These are phyloP conservation scores for Potamilus streckersoni DNA, from an alignment of 1,140 invertebrate species.

Conservation along the genomic window DNA sequence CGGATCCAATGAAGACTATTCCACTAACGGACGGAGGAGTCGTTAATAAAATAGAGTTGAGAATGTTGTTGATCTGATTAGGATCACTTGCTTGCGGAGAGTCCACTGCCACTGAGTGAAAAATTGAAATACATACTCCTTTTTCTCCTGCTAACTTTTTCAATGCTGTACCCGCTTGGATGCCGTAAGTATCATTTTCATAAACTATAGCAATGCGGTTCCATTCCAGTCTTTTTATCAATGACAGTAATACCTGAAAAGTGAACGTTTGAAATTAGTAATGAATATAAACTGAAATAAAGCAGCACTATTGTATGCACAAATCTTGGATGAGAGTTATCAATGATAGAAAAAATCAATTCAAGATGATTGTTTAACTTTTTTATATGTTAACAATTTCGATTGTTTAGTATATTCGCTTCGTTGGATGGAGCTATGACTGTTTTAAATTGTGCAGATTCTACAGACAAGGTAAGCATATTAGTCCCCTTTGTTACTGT, in stretches of 20 bases:
- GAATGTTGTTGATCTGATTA: neutral
- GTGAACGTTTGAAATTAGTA: too few relatives aligned
- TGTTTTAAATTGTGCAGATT: too few relatives aligned
- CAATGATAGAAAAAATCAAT: too few relatives aligned
- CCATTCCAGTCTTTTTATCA: conserved; percentile 29
- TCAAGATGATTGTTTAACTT: too few relatives aligned
- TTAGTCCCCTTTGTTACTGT: too few relatives aligned
- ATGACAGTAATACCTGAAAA: conserved; percentile 28
- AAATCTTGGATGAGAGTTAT: too few relatives aligned
- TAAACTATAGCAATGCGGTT: conserved; percentile 33
- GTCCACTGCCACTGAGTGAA: conserved; percentile 1
- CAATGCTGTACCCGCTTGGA: neutral
- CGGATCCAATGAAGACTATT: conserved; percentile 15
- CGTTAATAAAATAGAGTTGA: conserved; percentile 1
- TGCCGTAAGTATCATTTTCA: conserved; percentile 28
- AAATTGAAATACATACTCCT: conserved; percentile 22
- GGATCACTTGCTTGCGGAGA: neutral
- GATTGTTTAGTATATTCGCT: too few relatives aligned
- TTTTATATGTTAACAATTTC: too few relatives aligned
- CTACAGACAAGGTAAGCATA: too few relatives aligned
- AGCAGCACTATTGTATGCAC: too few relatives aligned
- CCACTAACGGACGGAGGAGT: conserved; percentile 4
- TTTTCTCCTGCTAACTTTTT: neutral
- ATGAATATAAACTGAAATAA: too few relatives aligned
- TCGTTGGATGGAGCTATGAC: too few relatives aligned